These are phyloP conservation scores for Pteria penguin DNA, from an alignment of 2,888 invertebrate species.

Conservation along the genomic window DNA sequence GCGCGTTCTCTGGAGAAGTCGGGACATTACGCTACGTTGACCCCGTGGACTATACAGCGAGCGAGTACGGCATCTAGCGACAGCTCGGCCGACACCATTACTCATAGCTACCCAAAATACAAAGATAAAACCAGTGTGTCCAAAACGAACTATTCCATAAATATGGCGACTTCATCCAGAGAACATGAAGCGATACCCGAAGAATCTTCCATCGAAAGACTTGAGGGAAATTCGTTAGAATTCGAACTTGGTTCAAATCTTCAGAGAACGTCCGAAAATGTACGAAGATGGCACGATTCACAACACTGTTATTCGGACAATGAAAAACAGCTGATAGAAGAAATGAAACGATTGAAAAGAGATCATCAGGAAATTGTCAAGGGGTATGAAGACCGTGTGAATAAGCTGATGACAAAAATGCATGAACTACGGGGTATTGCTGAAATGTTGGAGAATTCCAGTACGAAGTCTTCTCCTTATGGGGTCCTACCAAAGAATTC, in stretches of 20 bases:
- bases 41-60: conserved; percentile 56
- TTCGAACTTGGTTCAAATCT: conserved; percentile 27
- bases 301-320: conserved; percentile 76
- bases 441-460: conserved; percentile 75
- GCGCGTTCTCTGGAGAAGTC: conserved; percentile 16
- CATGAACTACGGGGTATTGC: conserved; percentile 74
- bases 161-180: conserved; percentile 51
- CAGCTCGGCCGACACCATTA: conserved; percentile 61
- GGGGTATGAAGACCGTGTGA: conserved; percentile 74
- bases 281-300: conserved; percentile 59
- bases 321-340: conserved; percentile 77
- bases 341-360: conserved; percentile 76
- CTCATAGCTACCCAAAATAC: conserved; percentile 55
- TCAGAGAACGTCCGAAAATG: conserved; percentile 25
- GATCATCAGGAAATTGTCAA: conserved; percentile 74
- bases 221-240: conserved; percentile 48
- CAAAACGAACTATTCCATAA: conserved; percentile 21
- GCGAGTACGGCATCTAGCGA: conserved; percentile 65
- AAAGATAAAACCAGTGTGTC: conserved; percentile 51
- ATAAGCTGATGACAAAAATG: conserved; percentile 76
- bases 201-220: conserved; percentile 53
- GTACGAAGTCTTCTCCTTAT: conserved; percentile 73
- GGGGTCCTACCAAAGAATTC: conserved; percentile 65
- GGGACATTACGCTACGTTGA: conserved; percentile 21
- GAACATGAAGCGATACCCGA: conserved; percentile 64